Conservation (phyloP, 2,797 vertebrate species). For the Cichlasoma orientale region DNA sequence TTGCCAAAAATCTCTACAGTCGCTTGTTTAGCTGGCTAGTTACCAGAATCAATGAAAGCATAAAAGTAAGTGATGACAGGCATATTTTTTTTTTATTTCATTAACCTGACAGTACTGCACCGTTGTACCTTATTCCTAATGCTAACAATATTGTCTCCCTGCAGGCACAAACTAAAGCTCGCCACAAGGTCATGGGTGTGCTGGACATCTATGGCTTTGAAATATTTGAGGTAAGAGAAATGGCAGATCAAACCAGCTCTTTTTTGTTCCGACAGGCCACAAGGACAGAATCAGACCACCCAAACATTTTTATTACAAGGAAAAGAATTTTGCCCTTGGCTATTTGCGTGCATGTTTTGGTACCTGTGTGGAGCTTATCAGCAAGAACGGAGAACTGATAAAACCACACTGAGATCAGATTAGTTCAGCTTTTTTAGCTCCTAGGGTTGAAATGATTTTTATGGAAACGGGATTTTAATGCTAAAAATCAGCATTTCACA, state of each 20-base stretch:
- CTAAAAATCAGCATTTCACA: slow-evolving; percentile 13
- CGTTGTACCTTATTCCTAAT: neutral
- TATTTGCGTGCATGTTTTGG: slow-evolving; percentile 12
- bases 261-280: slow-evolving; percentile 3
- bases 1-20: slow-evolving; percentile 98
- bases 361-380: slow-evolving; percentile 49
- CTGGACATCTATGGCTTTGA: slow-evolving; percentile 99
- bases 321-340: slow-evolving; percentile 37
- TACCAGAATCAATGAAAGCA: slow-evolving; percentile 97
- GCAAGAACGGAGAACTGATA: slow-evolving; percentile 32
- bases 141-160: slow-evolving; percentile 25
- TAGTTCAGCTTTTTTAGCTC: slow-evolving; percentile 44
- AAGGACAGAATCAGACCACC: slow-evolving; percentile 22
- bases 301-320: slow-evolving; percentile 25
- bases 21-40: slow-evolving; percentile 97
- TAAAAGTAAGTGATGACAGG: slow-evolving; percentile 84
- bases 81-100: neutral
- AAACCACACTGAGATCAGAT: slow-evolving; percentile 53
- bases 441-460: slow-evolving; percentile 9
- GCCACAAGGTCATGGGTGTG: slow-evolving; percentile 99
- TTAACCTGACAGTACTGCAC: neutral
- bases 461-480: slow-evolving; percentile 2
- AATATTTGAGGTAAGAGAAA: slow-evolving; percentile 94
- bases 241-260: neutral
- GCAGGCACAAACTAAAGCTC: slow-evolving; percentile 92